These are phyloP conservation scores for Australoheros scitulus DNA, from an alignment of 2,113 vertebrate species.

Conservation along the genomic window DNA sequence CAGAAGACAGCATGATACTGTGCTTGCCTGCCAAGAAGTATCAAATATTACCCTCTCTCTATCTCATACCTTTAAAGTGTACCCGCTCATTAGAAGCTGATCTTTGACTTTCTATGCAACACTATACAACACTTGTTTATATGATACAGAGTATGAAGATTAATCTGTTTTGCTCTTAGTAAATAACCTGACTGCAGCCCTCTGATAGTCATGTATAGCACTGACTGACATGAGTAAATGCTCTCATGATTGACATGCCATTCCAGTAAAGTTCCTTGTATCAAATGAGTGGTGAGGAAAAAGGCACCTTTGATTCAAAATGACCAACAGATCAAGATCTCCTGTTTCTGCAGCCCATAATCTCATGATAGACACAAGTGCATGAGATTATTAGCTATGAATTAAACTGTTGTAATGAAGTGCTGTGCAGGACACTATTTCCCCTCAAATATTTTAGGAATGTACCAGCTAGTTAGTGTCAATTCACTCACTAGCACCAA, in stretches of 20 bases:
- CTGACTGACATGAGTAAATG: constrained; percentile 44
- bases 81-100: constrained; percentile 10
- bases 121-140: background rate
- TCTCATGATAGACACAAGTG: background rate
- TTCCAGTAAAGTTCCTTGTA: constrained; percentile 43
- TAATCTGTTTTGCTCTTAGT: background rate
- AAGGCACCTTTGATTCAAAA: background rate
- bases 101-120: constrained; percentile 2
- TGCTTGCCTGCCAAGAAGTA: background rate
- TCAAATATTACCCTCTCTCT: background rate
- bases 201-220: constrained; percentile 4
- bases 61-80: background rate
- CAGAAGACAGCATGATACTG: background rate
- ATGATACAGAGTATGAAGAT: background rate
- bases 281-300: constrained; percentile 22
- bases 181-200: background rate
- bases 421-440: background rate
- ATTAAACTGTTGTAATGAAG: background rate
- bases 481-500: background rate
- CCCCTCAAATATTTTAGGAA: background rate
- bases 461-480: background rate
- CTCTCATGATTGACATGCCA: constrained; percentile 17
- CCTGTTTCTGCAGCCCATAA: constrained; percentile 32
- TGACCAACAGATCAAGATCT: constrained; percentile 1
- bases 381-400: background rate